Evolutionary conservation across 1,140 invertebrate genomes (phyloP), one percentile per base, ranked within the genome.

Genomic region (Oryzaephilus surinamensis): DNA sequence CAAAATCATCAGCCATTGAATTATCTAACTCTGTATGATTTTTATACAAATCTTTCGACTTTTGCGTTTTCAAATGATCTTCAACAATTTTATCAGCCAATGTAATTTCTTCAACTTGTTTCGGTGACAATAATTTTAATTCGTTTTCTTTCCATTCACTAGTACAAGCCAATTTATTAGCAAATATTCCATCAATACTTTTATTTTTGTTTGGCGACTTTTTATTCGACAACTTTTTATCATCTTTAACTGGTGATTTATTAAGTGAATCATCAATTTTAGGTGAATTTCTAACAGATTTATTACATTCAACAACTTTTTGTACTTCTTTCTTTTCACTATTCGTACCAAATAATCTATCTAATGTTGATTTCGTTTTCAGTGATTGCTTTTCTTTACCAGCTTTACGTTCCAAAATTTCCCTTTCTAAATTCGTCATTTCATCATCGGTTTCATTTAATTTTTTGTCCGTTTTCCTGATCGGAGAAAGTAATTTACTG

Each of bases 381-480:
- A n/a, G n/a, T 18, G 65, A 41, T 0, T 61, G 59, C 38, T 58
- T 63, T 27, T 70, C 66, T 26, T 67, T 57, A 34, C 65, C 66
- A 0, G 67, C 69, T 34, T 69, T 61, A 8, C 70, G 59, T 28
- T 72, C 70, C 21, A 67, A 63, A 52, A 72, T 71, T 36, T 73
- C 71, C 35, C 74, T 68, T 52, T 78, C 64, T 46, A 77, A 35
- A 42, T 49, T 12, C 32, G 14, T 39, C 49, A 50, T 42, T 63
- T 61, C 37, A 38, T 15, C 45, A 61, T 63, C 41, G 54, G 35
- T 27, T 17, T 11, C 26, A 19, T 13, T 28, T n/a, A 75, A 15
- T 65, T 72, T 76, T 69, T 78, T 75, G 64, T 80, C 70, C 71
- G 68, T 57, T 74, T 81, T 74, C 74, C 76, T 70, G 72, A 79